phyloP scores from a whole-genome alignment of 2,797 vertebrate genomes.

The Cryptoprocta ferox region DNA sequence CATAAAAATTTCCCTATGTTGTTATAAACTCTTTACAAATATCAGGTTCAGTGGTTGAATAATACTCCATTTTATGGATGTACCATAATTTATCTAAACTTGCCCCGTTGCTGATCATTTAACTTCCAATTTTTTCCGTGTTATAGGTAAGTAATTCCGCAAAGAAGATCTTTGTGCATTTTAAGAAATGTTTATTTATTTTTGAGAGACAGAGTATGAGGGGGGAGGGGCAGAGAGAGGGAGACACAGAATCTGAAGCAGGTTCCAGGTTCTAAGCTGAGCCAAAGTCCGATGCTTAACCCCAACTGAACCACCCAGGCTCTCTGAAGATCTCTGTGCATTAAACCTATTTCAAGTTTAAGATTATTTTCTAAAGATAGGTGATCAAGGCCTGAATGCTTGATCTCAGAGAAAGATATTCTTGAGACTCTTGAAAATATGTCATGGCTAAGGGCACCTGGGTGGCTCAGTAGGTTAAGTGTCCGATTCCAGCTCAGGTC shows the following conservation, averaged over 20 bases:
- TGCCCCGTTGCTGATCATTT: neutral
- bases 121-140: neutral
- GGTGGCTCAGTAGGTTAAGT: no score
- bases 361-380: neutral
- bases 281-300: no score
- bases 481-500: no score
- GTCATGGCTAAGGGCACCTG: neutral
- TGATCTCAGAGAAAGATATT: neutral
- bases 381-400: neutral
- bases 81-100: slow-evolving; percentile 2
- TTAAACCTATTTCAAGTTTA: neutral
- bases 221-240: no score
- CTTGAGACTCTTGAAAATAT: slow-evolving; percentile 7
- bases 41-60: slow-evolving; percentile 21
- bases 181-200: no score
- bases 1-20: neutral
- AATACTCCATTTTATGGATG: slow-evolving; percentile 44
- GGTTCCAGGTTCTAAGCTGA: no score
- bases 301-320: no score
- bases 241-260: no score
- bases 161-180: neutral
- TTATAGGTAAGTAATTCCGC: neutral
- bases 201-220: no score
- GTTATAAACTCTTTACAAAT: slow-evolving; percentile 2
- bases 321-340: neutral